Percentiles rank a stretch among this genome's conserved stretches.
phyloP scores from a whole-genome alignment of 2,113 vertebrate species.

The Chionomys nivalis region DNA sequence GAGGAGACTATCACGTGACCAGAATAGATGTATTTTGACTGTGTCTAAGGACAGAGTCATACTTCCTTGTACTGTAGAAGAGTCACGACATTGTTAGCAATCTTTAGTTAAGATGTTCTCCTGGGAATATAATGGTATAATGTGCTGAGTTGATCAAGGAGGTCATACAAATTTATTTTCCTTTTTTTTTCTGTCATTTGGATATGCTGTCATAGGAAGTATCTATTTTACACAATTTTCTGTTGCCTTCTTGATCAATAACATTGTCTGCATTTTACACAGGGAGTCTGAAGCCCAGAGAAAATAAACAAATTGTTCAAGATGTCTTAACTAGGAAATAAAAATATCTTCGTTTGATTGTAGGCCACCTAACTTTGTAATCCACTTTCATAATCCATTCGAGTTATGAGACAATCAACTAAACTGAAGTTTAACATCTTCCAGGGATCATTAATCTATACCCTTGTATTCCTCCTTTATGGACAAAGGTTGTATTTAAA shows the following conservation, averaged over 20 bases:
- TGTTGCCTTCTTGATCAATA: background rate
- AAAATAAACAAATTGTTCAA: background rate
- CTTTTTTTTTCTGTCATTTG: background rate
- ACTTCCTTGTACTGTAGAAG: no score
- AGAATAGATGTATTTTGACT: background rate
- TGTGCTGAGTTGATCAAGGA: background rate
- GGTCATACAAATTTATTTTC: background rate
- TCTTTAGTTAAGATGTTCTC: background rate
- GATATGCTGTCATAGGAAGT: background rate
- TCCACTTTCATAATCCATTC: background rate
- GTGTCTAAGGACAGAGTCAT: background rate
- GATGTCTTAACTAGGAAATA: background rate
- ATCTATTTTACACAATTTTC: background rate
- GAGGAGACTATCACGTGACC: background rate
- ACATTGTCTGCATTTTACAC: background rate
- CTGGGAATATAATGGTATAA: background rate
- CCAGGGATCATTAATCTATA: background rate
- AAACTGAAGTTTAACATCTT: background rate
- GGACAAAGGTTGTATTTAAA: background rate
- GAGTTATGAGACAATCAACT: background rate
- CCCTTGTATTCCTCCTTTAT: background rate
- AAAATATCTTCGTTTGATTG: slow-evolving; percentile 11
- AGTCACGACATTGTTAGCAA: background rate
- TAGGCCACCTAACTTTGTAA: background rate
- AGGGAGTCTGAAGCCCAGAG: background rate